Base-by-base conservation (phyloP, 2,113 vertebrate genomes). In the Tachuris rubrigastra region DNA sequence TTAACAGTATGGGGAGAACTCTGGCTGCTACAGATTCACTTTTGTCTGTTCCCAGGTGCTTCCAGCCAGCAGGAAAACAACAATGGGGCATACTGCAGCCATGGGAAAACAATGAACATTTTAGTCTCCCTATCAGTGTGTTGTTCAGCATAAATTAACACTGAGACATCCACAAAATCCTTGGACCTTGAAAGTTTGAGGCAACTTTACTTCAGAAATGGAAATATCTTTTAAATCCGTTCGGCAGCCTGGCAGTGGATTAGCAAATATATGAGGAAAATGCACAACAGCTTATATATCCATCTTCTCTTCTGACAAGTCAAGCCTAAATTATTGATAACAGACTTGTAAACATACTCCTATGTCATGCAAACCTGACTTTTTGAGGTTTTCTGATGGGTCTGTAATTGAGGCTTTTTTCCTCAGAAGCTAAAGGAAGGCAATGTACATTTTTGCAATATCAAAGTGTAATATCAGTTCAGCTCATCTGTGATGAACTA, bases 321-420 rank as follows among this genome's bases (percentile, higher is more conserved):
- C n/a, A 89, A 77, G n/a, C 58, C 75, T 93, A 85, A 89, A 95
- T 90, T 94, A 93, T 85, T 93, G 82, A 84, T 96, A 85, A 83
- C 44, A 84, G 87, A 14, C 67, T 69, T 85, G 81, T 95, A 92
- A 93, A 75, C 68, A 86, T 46, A 66, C 24, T 59, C 12, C 19
- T 37, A 18, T 79, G 52, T 85, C 89, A 75, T 67, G 65, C 55
- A 96, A 90, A 67, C 25, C 77, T 58, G 35, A 27, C 37, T 47
- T 91, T 82, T 44, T 55, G 55, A 84, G 60, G 19, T 80, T 80
- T 89, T 87, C 49, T 85, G 53, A 68, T 47, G 44, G 33, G 24
- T 89, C 31, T 63, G 25, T 42, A 90, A 67, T 39, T 59, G 33
- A 81, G 39, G 24, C 19, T 72, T 75, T 81, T 81, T 42, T 83